Base-by-base conservation (phyloP, 1,140 invertebrate species). In the Danaus plexippus region DNA sequence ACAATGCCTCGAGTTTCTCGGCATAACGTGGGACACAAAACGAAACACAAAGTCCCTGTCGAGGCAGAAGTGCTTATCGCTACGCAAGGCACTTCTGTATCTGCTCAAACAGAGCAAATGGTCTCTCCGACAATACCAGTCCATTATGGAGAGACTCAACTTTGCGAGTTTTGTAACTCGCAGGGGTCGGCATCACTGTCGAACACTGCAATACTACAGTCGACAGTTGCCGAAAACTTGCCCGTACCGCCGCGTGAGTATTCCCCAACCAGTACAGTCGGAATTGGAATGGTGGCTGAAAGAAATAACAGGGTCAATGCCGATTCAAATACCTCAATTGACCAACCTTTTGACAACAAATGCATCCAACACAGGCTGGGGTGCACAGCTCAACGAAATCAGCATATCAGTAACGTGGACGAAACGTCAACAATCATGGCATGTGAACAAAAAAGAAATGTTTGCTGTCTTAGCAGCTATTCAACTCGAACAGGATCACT, bases 121-220 rank as follows among this genome's bases (percentile, higher is more conserved):
- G 51, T 59, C 59, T 15, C 49, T 68, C 15, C 65, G 52, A 62
- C 53, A 66, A 43, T 41, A 43, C 10, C 69, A 71, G 22, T 47
- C 40, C 0, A 49, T 71, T 45, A 54, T 64, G 45, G 55, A 57
- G 15, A 54, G 45, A 56, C 49, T 73, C 9, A 86, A 89, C 10
- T 87, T 85, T 64, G 85, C 87, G 76, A 57, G 88, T 85, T 64
- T 88, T 87, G 64, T 90, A 71, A 59, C 88, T 88, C 70, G 65
- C 83, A 54, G 87, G 87, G 49, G 89, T 88, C 65, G 63, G 11
- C 64, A 72, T 11, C 59, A 71, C 40, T 70, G 59, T 50, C 61
- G 69, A 12, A 57, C 52, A n/a, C 18, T 73, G 13, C 66, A 71
- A 54, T 52, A 58, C 47, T 66, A 32, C 67, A 70, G 54, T 52